Conservation (phyloP, 2,797 vertebrate genomes). For the Morelia viridis region DNA sequence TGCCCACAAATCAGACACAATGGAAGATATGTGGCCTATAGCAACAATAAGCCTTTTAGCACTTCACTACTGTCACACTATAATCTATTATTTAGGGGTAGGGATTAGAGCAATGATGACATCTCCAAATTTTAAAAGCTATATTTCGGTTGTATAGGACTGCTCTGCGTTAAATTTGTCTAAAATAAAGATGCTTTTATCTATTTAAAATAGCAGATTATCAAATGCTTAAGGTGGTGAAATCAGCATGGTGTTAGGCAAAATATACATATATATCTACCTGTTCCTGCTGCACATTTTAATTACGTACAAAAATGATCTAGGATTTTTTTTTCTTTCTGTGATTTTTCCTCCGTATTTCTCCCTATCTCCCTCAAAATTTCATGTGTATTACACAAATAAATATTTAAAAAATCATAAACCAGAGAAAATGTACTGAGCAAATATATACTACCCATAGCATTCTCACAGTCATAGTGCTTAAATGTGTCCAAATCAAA, state of each 20-base stretch:
- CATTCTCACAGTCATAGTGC: neutral
- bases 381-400: neutral
- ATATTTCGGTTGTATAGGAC: slow-evolving; percentile 32
- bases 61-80: neutral
- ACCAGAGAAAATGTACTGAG: neutral
- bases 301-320: neutral
- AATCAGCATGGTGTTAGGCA: neutral
- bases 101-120: slow-evolving; percentile 25
- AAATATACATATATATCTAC: neutral
- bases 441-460: neutral
- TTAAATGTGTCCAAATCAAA: neutral
- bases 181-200: neutral
- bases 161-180: neutral
- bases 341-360: neutral
- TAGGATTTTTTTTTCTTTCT: neutral
- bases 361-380: too few species aligned
- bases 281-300: neutral
- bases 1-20: slow-evolving; percentile 15
- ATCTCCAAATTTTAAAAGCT: neutral
- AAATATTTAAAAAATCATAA: neutral
- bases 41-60: slow-evolving; percentile 11
- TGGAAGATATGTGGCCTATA: neutral
- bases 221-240: neutral
- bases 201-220: slow-evolving; percentile 10
- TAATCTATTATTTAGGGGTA: neutral